phyloP scores from a whole-genome alignment of 1,140 invertebrate species.

The Hesperophylax magnus region DNA sequence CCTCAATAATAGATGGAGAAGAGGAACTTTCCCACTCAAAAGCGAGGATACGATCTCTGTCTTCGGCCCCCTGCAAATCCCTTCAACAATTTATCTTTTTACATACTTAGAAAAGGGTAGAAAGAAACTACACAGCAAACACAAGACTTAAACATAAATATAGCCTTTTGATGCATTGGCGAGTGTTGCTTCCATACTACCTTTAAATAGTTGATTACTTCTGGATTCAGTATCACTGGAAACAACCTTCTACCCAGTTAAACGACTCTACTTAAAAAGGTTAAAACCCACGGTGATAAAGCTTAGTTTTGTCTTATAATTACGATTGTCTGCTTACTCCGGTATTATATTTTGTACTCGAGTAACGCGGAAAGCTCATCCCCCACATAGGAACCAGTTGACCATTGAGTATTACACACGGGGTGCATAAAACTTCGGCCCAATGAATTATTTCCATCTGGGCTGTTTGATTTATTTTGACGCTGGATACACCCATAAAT shows the following conservation, averaged over 20 bases:
- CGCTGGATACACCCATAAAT: constrained; percentile 40
- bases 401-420: constrained; percentile 3
- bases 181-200: background rate
- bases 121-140: too few species aligned
- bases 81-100: constrained; percentile 13
- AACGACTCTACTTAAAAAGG: too few species aligned
- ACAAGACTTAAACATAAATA: background rate
- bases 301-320: too few species aligned
- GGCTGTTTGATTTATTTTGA: constrained; percentile 57
- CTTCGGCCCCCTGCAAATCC: constrained; percentile 26
- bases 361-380: background rate
- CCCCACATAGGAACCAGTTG: background rate
- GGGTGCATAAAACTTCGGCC: constrained; percentile 52
- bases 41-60: constrained; percentile 49
- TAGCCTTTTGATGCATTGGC: background rate
- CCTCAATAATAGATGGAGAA: constrained; percentile 58
- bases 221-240: background rate
- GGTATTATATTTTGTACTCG: too few species aligned
- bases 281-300: too few species aligned
- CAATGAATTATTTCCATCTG: constrained; percentile 55
- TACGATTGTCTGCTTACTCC: too few species aligned
- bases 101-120: background rate
- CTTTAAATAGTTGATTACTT: background rate
- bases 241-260: background rate
- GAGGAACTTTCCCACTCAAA: constrained; percentile 55